Conservation (phyloP, 2,797 vertebrate genomes). For the Knipowitschia caucasica region DNA sequence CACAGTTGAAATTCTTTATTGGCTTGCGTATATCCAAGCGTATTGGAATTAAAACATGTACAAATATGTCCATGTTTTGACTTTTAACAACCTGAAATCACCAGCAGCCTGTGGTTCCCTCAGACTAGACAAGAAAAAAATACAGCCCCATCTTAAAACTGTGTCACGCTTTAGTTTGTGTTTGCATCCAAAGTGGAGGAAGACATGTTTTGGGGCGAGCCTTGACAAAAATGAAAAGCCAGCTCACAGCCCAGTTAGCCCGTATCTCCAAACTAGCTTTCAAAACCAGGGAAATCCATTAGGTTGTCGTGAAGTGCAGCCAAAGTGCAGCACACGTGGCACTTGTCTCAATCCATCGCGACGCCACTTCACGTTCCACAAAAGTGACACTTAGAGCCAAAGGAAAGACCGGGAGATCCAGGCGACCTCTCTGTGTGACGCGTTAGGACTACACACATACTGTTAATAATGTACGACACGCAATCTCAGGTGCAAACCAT, state of each 20-base stretch:
- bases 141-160: conserved; percentile 7
- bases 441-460: conserved; percentile 14
- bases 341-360: conserved; percentile 45
- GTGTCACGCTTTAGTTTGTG: conserved; percentile 22
- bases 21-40: too few species aligned
- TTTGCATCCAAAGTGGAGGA: conserved; percentile 12
- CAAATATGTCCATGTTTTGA: too few species aligned
- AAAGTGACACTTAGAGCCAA: conserved; percentile 11
- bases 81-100: too few species aligned
- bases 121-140: too few species aligned
- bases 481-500: background rate
- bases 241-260: conserved; percentile 11
- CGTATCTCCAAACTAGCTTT: conserved; percentile 19
- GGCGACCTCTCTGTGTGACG: conserved; percentile 11
- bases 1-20: too few species aligned
- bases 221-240: conserved; percentile 28
- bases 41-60: too few species aligned
- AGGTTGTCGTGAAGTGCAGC: conserved; percentile 34
- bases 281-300: conserved; percentile 58
- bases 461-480: conserved; percentile 38
- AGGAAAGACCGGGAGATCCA: conserved; percentile 9
- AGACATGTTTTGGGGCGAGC: background rate
- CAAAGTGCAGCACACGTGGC: conserved; percentile 7
- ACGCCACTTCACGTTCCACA: conserved; percentile 28
- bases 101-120: too few species aligned